phyloP scores from a whole-genome alignment of 2,888 invertebrate genomes.

The Ochropacha duplaris region DNA sequence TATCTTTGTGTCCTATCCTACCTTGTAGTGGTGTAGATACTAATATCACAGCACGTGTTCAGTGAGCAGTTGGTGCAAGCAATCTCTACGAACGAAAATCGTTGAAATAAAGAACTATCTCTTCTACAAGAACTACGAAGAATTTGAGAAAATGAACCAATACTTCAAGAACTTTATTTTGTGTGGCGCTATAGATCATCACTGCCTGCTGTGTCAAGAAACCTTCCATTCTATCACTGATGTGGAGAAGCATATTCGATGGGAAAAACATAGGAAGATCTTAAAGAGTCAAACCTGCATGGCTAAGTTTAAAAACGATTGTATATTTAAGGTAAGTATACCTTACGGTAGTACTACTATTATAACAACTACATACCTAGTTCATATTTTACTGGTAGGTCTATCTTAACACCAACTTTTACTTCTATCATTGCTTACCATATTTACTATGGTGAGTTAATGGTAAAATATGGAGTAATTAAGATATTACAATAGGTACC shows the following conservation, averaged over 20 bases:
- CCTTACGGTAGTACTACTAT: too few species aligned
- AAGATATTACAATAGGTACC: too few species aligned
- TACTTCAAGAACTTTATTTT: slow-evolving; percentile 58
- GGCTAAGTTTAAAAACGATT: slow-evolving; percentile 46
- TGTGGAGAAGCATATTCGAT: slow-evolving; percentile 56
- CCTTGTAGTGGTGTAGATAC: too few species aligned
- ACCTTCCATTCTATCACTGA: slow-evolving; percentile 31
- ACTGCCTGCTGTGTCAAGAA: slow-evolving; percentile 59
- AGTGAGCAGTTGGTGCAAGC: too few species aligned
- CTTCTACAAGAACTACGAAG: not conserved
- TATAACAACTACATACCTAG: too few species aligned
- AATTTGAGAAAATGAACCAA: slow-evolving; percentile 34
- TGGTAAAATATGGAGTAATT: too few species aligned
- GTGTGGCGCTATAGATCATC: slow-evolving; percentile 50
- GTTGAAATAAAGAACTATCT: not conserved
- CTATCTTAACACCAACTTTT: not conserved
- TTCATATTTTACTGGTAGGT: too few species aligned
- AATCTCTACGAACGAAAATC: not conserved
- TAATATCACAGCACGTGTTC: too few species aligned
- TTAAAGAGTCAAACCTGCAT: slow-evolving; percentile 37
- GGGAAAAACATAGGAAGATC: slow-evolving; percentile 53
- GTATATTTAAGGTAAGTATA: slow-evolving; percentile 54
- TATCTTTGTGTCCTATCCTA: too few species aligned
- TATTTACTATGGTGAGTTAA: too few species aligned
- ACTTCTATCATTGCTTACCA: too few species aligned